Evolutionary conservation across 2,113 vertebrate species (phyloP), one percentile per base, ranked within the genome.

Genomic region (Eleginops maclovinus): DNA sequence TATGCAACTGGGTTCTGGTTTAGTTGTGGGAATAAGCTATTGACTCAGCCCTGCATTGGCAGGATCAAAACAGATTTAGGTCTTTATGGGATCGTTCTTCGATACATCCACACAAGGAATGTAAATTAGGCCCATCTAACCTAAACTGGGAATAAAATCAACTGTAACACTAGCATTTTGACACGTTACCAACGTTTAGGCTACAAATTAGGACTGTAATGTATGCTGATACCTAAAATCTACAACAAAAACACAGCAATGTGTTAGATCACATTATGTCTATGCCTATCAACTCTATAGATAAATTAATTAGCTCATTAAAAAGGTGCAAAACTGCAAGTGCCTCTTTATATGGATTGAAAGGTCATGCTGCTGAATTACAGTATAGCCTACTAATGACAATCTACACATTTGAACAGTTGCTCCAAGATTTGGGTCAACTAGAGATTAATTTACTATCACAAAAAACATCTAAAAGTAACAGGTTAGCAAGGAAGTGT

Each of bases 41-140:
- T 22, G 81, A 72, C 43, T 60, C 8, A 63, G 40, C 46, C 58
- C 53, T 41, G 47, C 69, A 62, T 67, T 53, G n/a, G 64, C 31
- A 50, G 70, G 71, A 78, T 83, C 49, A 72, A 81, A 77, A 64
- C 44, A 54, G 72, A 83, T 71, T 76, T 71, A 72, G 19, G 22
- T 51, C 12, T 77, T 66, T 80, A 50, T 14, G 61, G 58, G 46
- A 36, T 36, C 31, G 19, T 62, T 68, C 40, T 41, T 19, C 68
- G 56, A 44, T 79, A 46, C 12, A 81, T 72, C 50, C 56, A 70
- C 66, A 79, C 14, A 41, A 72, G 12, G 24, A 72, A 75, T 83
- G 22, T 59, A 71, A 77, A 87, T 72, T 12, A 51, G 47, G 47
- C 24, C 51, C 28, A 2, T 61, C 46, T 62, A 62, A 26, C 63